Evolutionary conservation across 2,888 invertebrate species (phyloP).

Genomic region (Panzeria rudis): DNA sequence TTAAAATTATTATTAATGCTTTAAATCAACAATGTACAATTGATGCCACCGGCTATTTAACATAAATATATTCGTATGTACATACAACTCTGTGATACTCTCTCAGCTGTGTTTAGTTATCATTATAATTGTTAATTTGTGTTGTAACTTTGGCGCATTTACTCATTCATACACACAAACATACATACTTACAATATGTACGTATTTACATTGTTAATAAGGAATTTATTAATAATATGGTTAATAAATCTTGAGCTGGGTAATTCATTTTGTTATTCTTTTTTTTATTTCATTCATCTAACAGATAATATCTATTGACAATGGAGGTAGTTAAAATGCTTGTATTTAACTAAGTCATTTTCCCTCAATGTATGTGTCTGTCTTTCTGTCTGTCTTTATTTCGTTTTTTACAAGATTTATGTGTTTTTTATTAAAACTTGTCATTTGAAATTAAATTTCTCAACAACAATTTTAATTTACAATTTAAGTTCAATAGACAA

Average conservation of each 20-base stretch:
- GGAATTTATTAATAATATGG: slow-evolving; percentile 66
- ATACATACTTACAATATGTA: not conserved
- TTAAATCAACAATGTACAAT: slow-evolving; percentile 58
- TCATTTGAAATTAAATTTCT: slow-evolving; percentile 69
- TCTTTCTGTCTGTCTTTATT: not conserved
- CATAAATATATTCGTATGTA: not conserved
- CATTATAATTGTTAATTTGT: slow-evolving; percentile 68
- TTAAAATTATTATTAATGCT: slow-evolving; percentile 70
- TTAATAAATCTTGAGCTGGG: slow-evolving; percentile 63
- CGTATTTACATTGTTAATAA: slow-evolving; percentile 29
- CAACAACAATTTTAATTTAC: slow-evolving; percentile 41
- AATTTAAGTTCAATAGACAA: slow-evolving; percentile 57
- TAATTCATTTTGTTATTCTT: slow-evolving; percentile 32
- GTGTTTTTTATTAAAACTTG: slow-evolving; percentile 55
- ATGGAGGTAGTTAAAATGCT: slow-evolving; percentile 45
- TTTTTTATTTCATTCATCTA: slow-evolving; percentile 12
- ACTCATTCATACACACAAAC: not conserved
- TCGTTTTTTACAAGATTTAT: slow-evolving; percentile 59
- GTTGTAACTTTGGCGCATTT: slow-evolving; percentile 20
- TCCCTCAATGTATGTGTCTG: slow-evolving; percentile 5
- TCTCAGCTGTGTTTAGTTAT: slow-evolving; percentile 72
- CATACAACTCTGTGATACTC: slow-evolving; percentile 1
- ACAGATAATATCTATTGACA: slow-evolving; percentile 59
- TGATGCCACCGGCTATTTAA: slow-evolving; percentile 10
- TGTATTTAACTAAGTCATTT: slow-evolving; percentile 37